Evolutionary conservation across 2,888 invertebrate genomes (phyloP).

Genomic region (Cephus rjabovi): DNA sequence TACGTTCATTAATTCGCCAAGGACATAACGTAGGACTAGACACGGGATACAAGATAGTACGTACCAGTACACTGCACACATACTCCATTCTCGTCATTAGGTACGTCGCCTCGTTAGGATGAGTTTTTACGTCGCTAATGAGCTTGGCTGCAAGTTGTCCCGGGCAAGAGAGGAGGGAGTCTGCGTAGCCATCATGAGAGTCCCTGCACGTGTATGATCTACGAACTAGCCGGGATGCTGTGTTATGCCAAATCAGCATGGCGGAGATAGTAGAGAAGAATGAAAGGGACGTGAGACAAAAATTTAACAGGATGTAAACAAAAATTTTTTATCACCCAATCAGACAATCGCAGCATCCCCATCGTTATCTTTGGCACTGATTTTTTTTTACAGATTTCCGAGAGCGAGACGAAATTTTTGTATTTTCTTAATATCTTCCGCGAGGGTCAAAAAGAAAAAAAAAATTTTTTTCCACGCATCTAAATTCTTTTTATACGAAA

Average conservation of each 20-base stretch:
- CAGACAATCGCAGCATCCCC: neutral
- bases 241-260: neutral
- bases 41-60: constrained; percentile 8
- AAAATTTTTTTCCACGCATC: neutral
- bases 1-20: constrained; percentile 44
- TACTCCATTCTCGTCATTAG: constrained; percentile 54
- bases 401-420: neutral
- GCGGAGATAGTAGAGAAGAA: neutral
- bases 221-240: neutral
- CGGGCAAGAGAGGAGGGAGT: neutral
- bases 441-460: too few species aligned
- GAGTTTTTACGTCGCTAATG: constrained; percentile 56
- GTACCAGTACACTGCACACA: neutral
- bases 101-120: constrained; percentile 55
- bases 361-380: neutral
- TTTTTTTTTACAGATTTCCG: neutral
- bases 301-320: neutral
- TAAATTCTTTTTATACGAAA: neutral
- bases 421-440: neutral
- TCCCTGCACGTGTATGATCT: neutral
- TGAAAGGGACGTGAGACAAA: neutral
- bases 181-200: constrained; percentile 11
- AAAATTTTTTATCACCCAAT: neutral
- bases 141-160: constrained; percentile 30
- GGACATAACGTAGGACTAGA: constrained; percentile 29